Evolutionary conservation across 2,888 invertebrate genomes (phyloP), one percentile per base, ranked within the genome.

Genomic region (Plemyria rubiginata): DNA sequence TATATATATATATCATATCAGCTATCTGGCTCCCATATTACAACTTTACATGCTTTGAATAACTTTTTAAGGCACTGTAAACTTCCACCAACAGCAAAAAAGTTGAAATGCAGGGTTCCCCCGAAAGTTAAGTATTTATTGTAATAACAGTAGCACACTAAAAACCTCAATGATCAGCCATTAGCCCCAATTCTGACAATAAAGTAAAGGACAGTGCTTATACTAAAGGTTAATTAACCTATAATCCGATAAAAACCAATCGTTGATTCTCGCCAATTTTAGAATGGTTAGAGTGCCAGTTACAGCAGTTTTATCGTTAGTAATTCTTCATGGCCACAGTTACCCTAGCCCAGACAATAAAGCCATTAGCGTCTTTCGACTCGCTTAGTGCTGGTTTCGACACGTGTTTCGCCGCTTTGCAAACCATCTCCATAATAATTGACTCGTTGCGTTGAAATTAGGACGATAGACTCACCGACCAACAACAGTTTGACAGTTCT

Each of bases 211-310:
- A 38, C 54, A 48, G 49, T 54, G 12, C 40, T 50, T 43, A n/a
- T n/a, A 45, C 49, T 40, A 58, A 66, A 68, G 64, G 68, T 60
- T 62, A 68, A 68, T 65, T 64, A 46, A 38, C 43, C 51, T 52
- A 57, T 63, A 48, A 43, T 43, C 9, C 41, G 49, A 61, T 66
- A 66, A 60, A 64, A 46, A n/a, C 56, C 15, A 51, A 58, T 65
- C 55, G 38, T 11, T 58, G 55, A 60, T 61, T 53, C 49, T 56
- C 54, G 55, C 41, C 56, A 48, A 52, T 60, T 52, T 61, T 60
- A 9, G 38, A 55, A 60, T 28, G 22, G 52, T 29, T 38, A 38
- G 36, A 43, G 15, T 28, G 28, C 32, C 49, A 22, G 48, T n/a
- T 51, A n/a, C 54, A 58, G 54, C 57, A 54, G 62, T 32, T 46